Evolutionary conservation across 2,113 vertebrate genomes (phyloP).

Genomic region (Perognathus longimembris): DNA sequence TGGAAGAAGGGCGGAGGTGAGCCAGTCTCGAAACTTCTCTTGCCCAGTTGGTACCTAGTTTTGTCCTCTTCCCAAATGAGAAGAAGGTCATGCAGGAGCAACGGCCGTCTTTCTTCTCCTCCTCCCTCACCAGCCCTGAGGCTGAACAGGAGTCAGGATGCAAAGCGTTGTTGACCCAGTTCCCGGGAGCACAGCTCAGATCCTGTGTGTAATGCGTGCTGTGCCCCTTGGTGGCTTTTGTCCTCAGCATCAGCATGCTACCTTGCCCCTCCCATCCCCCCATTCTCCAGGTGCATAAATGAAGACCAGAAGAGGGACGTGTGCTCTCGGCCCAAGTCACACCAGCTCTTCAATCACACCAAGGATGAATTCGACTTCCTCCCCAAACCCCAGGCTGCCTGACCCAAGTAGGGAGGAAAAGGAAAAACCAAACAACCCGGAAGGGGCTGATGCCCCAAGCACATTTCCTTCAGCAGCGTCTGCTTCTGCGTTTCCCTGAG

Average conservation of each 20-base stretch:
- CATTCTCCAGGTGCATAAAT: background rate
- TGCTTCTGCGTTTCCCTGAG: accelerated
- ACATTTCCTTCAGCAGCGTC: accelerated
- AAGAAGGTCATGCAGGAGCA: accelerated
- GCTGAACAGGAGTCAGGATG: background rate
- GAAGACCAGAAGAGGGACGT: background rate
- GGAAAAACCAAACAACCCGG: accelerated
- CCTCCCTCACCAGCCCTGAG: background rate
- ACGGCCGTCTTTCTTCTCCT: too few species aligned
- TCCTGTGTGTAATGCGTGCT: accelerated
- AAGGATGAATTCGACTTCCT: too few species aligned
- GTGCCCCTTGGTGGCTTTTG: too few species aligned
- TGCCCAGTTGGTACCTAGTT: accelerated
- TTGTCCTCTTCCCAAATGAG: background rate
- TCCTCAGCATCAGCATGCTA: accelerated
- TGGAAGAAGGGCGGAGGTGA: too few species aligned
- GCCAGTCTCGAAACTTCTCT: too few species aligned
- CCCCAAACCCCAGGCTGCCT: background rate
- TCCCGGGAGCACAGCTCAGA: accelerated
- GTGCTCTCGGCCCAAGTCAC: background rate
- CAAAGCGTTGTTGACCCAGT: accelerated
- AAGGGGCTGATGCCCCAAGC: accelerated
- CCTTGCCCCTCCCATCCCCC: too few species aligned
- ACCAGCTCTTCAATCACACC: accelerated
- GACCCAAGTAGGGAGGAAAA: background rate